Evolutionary conservation across 2,113 vertebrate genomes (phyloP).

Genomic region (Apodemus sylvaticus): DNA sequence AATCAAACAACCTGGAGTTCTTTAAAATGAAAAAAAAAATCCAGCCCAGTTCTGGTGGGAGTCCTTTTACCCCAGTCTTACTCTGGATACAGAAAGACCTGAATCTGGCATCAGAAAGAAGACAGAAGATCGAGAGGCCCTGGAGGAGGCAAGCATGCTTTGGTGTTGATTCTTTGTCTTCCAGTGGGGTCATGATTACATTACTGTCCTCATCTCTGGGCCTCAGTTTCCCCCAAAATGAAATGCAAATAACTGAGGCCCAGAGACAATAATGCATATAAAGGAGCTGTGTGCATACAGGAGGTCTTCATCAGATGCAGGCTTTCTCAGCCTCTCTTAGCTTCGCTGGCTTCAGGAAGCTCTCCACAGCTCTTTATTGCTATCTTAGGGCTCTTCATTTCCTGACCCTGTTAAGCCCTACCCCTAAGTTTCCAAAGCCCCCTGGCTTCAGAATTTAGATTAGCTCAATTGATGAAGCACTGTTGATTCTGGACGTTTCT

Average conservation of each 20-base stretch:
- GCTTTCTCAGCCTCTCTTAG: not conserved
- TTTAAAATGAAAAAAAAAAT: not conserved
- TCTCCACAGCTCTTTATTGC: not conserved
- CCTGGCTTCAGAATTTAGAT: not conserved
- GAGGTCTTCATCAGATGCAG: not conserved
- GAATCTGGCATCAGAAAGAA: not conserved
- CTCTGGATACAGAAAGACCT: not conserved
- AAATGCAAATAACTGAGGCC: not conserved
- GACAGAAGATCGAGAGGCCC: not conserved
- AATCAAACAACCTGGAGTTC: not conserved
- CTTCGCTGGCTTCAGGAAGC: not conserved
- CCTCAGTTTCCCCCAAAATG: not conserved
- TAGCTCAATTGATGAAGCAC: slow-evolving; percentile 3
- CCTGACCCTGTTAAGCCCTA: slow-evolving; percentile 33
- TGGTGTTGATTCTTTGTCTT: not conserved
- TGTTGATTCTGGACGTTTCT: slow-evolving; percentile 67
- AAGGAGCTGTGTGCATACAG: not conserved
- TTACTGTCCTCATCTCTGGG: not conserved
- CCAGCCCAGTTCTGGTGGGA: not conserved
- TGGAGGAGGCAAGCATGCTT: not conserved
- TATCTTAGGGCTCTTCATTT: not conserved
- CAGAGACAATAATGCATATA: not conserved
- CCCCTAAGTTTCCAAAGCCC: not conserved
- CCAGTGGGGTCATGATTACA: not conserved
- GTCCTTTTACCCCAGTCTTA: slow-evolving; percentile 11